phyloP scores from a whole-genome alignment of 2,113 vertebrate species.

The Aspiorhynchus laticeps region DNA sequence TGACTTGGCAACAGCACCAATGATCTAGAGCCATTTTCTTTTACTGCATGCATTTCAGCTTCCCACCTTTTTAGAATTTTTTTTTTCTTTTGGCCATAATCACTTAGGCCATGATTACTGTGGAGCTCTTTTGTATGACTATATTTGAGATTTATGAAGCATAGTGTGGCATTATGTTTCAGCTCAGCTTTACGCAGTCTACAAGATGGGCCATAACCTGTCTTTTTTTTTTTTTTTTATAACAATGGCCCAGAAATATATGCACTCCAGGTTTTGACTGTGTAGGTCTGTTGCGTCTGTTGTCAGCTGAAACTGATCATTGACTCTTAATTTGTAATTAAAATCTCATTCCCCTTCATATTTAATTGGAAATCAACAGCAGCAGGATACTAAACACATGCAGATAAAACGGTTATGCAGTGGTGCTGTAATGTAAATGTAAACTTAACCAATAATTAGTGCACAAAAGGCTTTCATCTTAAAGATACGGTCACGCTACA shows the following conservation, averaged over 20 bases:
- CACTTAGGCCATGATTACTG: slow-evolving; percentile 7
- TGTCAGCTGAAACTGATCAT: slow-evolving; percentile 1
- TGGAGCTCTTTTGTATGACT: slow-evolving; percentile 16
- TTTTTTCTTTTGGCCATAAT: slow-evolving; percentile 21
- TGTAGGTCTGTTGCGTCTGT: not conserved
- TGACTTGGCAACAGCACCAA: slow-evolving; percentile 28
- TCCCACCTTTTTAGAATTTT: slow-evolving; percentile 12
- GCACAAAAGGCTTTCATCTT: slow-evolving; percentile 26
- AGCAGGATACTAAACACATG: not conserved
- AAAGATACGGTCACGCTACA: not conserved
- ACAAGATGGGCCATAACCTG: not conserved
- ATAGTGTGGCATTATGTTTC: slow-evolving; percentile 30
- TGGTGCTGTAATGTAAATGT: slow-evolving; percentile 19
- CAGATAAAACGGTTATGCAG: not conserved
- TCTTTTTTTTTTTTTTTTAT: not conserved
- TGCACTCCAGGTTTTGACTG: not conserved
- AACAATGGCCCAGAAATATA: not conserved
- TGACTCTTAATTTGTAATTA: not conserved
- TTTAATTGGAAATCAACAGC: not conserved
- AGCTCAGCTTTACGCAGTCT: not conserved
- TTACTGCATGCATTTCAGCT: slow-evolving; percentile 32
- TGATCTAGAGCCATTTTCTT: slow-evolving; percentile 9
- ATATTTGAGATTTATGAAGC: slow-evolving; percentile 23
- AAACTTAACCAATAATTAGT: slow-evolving; percentile 23
- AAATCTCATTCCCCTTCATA: not conserved